Evolutionary conservation across 2,888 invertebrate genomes (phyloP), one percentile per base, ranked within the genome.

Genomic region (Elegia similella): DNA sequence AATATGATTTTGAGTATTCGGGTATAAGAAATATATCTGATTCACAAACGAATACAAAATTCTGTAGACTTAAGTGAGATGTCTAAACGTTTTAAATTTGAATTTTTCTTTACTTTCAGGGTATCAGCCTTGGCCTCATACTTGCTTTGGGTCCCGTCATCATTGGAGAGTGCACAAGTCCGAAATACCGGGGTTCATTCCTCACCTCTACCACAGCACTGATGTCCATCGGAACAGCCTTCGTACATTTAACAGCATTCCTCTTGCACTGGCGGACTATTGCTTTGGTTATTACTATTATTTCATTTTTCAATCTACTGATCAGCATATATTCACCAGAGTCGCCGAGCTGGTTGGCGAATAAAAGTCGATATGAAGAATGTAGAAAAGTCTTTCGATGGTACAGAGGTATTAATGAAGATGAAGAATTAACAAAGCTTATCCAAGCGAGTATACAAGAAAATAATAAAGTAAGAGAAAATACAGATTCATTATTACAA

Each of bases 311-410:
- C 1, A 85, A 92, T 29, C 71, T 93, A 32, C 23, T 83, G 0
- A 76, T 83, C 6, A 74, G 78, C 1, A 66, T 80, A 29, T 76
- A 73, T 44, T 78, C 81, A 0, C 93, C 93, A 0, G 95, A 95
- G 75, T 92, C 94, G 1, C 95, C 94, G 0, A 87, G 88, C 57
- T 95, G 94, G 94, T 69, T 95, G 16, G 85, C 93, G 0, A 87
- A 92, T 34, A 92, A 92, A 61, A 92, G 92, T 0, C 82, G 86
- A 12, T 76, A 86, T 0, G 86, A 86, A 0, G 89, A 93, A 38
- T 93, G 94, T 0, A 84, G 87, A 59, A 74, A 78, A 34, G 84
- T 93, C 0, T 92, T 93, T 23, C 80, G 86, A 17, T 93, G 92
- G 86, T 84, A 93, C 43, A 81, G 94, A 62, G 93, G 93, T 32